Evolutionary conservation across 2,797 vertebrate genomes (phyloP), one percentile per base, ranked within the genome.

Genomic region (Poeciliopsis presidionis): DNA sequence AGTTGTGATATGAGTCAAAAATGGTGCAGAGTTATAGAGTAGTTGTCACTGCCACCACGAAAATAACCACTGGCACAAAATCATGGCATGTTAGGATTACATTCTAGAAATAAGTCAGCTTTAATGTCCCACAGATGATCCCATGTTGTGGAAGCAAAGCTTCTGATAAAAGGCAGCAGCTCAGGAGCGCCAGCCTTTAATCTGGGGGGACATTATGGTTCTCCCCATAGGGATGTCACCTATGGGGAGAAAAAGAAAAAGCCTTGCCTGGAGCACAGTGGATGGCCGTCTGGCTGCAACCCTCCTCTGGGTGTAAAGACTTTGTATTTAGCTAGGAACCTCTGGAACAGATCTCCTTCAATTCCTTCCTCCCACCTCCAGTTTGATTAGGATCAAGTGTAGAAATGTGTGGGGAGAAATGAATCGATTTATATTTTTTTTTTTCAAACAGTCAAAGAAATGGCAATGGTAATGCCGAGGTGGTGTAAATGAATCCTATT

Each of bases 401-500:
- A 74, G 61, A 91, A 90, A 90, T 87, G 79, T 81, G 76, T 47
- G 61, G 43, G 71, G 77, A 82, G 59, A 85, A 89, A 92, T 88
- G n/a, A 83, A 88, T 84, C 88, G 79, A 91, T 86, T 45, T 30
- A 76, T 89, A 69, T 90, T 79, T 87, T 73, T 92, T 84, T 86
- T 78, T 78, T 43, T 43, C 22, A 72, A 74, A 91, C 92, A 88
- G 90, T 90, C 89, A 94, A 94, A 91, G 95, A 94, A 89, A 91
- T 92, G 88, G 82, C 76, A 74, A 91, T 85, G 88, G 93, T 92
- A 93, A 93, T 93, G 88, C 90, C 74, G 88, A 81, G 3, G 86
- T 77, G 91, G 86, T 91, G 92, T 94, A 95, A 96, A 95, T 95
- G 93, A 95, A 95, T 95, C 92, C 91, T 89, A 94, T 93, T 95